phyloP scores from a whole-genome alignment of 2,797 vertebrate species.

The Pristis pectinata region DNA sequence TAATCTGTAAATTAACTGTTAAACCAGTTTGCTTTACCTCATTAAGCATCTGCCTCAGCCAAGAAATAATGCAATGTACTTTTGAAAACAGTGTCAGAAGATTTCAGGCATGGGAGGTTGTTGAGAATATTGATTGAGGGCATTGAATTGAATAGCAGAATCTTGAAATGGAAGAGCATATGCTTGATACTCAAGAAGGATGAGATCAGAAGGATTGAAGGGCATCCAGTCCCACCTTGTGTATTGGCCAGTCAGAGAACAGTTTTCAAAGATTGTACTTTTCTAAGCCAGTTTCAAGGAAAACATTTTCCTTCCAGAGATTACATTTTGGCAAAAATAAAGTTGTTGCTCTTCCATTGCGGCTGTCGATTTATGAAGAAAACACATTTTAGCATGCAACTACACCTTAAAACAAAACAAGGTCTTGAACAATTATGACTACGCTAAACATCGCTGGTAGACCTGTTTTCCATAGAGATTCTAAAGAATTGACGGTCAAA shows the following conservation, averaged over 20 bases:
- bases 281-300: too few species aligned
- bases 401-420: neutral
- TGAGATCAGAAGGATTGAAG: neutral
- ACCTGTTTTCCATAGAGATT: neutral
- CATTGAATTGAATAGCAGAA: neutral
- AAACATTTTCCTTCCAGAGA: too few species aligned
- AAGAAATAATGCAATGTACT: neutral
- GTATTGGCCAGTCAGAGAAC: too few species aligned
- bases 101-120: neutral
- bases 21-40: neutral
- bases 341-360: neutral
- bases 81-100: neutral
- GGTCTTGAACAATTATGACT: neutral
- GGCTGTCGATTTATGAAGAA: neutral
- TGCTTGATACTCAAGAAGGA: neutral
- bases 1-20: neutral
- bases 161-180: neutral
- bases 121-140: neutral
- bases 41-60: neutral
- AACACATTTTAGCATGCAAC: neutral
- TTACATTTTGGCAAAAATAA: too few species aligned
- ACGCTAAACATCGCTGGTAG: neutral
- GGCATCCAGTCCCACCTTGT: too few species aligned
- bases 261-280: too few species aligned
- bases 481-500: neutral